Percentiles rank a stretch among this genome's conserved stretches.
Evolutionary conservation across 2,113 vertebrate genomes (phyloP).

Genomic region (Burhinus bistriatus): DNA sequence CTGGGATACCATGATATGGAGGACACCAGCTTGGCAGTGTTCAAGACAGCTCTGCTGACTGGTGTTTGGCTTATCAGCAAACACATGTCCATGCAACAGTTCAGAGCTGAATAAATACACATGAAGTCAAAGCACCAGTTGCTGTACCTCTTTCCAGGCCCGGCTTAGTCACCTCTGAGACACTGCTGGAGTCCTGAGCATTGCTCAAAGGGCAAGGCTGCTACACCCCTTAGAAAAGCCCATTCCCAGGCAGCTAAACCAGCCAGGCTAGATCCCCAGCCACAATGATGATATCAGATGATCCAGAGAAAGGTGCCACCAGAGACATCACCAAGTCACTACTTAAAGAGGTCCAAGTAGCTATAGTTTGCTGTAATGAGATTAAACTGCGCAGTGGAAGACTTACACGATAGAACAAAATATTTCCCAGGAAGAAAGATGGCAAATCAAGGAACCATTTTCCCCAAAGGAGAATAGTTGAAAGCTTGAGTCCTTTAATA

Average conservation of each 20-base stretch:
- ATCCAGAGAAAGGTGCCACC: background rate
- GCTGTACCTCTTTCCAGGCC: background rate
- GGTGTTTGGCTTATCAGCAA: background rate
- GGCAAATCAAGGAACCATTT: background rate
- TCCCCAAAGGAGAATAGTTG: background rate
- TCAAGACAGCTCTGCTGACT: background rate
- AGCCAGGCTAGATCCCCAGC: background rate
- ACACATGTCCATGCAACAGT: background rate
- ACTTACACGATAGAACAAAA: background rate
- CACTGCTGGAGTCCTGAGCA: background rate
- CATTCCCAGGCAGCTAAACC: background rate
- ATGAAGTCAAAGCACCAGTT: background rate
- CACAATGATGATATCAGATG: accelerated
- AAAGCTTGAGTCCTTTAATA: background rate
- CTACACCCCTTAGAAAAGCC: background rate
- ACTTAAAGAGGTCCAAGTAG: background rate
- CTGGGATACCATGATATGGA: background rate
- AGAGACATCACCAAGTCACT: background rate
- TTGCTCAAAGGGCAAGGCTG: background rate
- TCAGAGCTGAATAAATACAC: background rate
- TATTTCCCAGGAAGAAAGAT: background rate
- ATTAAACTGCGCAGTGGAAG: background rate
- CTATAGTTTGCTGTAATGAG: background rate
- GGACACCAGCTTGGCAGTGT: background rate
- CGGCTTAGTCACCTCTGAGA: background rate